These are phyloP conservation scores for Periophthalmus modestus DNA, from an alignment of 2,113 vertebrate species.

Conservation along the genomic window DNA sequence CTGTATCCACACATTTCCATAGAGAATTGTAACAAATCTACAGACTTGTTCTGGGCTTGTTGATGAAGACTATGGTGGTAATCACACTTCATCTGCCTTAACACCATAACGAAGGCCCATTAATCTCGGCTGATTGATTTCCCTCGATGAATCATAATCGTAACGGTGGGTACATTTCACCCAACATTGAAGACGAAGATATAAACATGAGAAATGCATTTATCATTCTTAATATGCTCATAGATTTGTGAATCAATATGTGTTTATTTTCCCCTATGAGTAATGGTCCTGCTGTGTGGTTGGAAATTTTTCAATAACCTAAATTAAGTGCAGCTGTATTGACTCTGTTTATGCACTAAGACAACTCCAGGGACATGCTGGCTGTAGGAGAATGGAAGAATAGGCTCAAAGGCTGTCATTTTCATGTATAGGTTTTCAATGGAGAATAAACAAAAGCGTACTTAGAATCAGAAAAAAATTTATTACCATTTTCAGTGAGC, in stretches of 20 bases:
- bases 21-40: slow-evolving; percentile 63
- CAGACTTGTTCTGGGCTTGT: slow-evolving; percentile 62
- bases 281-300: neutral
- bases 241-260: neutral
- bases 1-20: slow-evolving; percentile 25
- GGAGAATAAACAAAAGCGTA: too few species aligned
- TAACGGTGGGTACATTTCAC: slow-evolving; percentile 28
- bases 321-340: slow-evolving; percentile 4
- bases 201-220: slow-evolving; percentile 1
- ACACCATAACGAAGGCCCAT: slow-evolving; percentile 40
- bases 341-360: neutral
- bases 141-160: slow-evolving; percentile 47
- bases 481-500: too few species aligned
- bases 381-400: neutral
- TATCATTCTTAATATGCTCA: slow-evolving; percentile 6
- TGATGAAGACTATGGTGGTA: slow-evolving; percentile 50
- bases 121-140: slow-evolving; percentile 58
- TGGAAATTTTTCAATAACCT: slow-evolving; percentile 4
- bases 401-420: neutral
- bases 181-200: slow-evolving; percentile 1
- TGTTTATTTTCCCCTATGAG: neutral
- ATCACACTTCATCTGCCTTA: slow-evolving; percentile 23
- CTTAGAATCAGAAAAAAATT: too few species aligned
- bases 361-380: neutral
- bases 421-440: neutral